Evolutionary conservation across 2,888 invertebrate species (phyloP).

Genomic region (Schrankia costaestrigalis): DNA sequence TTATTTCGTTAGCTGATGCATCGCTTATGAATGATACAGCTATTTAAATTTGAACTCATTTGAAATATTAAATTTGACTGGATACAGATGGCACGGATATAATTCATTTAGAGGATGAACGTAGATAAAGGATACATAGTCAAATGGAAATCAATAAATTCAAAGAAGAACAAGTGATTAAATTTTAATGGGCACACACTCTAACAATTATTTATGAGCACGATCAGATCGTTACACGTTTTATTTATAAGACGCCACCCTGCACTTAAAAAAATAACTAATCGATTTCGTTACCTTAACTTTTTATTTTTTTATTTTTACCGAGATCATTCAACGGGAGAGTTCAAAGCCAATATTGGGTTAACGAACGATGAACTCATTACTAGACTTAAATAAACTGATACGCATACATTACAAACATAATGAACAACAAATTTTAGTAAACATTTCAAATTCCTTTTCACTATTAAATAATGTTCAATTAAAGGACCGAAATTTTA

Average conservation of each 20-base stretch:
- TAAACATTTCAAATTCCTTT: too few relatives aligned
- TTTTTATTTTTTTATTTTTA: conserved; percentile 18
- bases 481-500: too few relatives aligned
- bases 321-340: conserved; percentile 19
- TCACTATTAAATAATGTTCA: too few relatives aligned
- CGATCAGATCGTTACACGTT: conserved; percentile 51
- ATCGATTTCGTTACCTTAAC: conserved; percentile 18
- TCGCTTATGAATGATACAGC: too few relatives aligned
- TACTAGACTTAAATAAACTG: too few relatives aligned
- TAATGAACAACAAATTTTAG: too few relatives aligned
- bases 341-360: conserved; percentile 2
- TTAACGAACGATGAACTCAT: neutral
- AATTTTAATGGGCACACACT: conserved; percentile 60
- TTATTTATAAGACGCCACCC: conserved; percentile 49
- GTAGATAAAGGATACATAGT: neutral
- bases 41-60: too few relatives aligned
- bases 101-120: too few relatives aligned
- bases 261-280: conserved; percentile 20
- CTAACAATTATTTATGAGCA: conserved; percentile 53
- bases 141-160: conserved; percentile 64
- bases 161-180: conserved; percentile 58
- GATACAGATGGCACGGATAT: too few relatives aligned
- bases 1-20: too few relatives aligned
- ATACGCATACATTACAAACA: too few relatives aligned
- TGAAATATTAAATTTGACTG: too few relatives aligned